Conservation (phyloP, 2,113 vertebrate species). For the Passer montanus region DNA sequence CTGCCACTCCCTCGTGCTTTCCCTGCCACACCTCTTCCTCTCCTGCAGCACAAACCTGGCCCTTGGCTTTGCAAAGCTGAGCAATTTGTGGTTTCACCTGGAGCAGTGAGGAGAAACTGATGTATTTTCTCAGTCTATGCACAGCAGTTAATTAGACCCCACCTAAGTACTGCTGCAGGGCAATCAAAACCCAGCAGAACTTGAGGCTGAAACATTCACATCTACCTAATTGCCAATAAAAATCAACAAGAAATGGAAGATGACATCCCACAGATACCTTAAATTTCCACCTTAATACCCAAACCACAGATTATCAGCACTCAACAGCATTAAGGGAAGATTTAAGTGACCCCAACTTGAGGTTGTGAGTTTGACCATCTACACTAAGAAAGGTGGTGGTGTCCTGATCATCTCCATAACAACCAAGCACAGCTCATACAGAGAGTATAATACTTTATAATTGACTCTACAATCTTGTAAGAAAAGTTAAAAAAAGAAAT, state of each 20-base stretch:
- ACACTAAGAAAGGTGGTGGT: background rate
- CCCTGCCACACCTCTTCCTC: background rate
- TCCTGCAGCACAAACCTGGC: background rate
- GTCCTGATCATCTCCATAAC: background rate
- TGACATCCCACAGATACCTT: background rate
- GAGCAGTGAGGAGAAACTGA: background rate
- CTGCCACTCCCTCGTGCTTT: background rate
- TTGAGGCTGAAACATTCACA: background rate
- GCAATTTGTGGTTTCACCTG: background rate
- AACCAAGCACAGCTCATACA: background rate
- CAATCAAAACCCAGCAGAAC: slow-evolving; percentile 1
- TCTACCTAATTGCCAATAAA: background rate
- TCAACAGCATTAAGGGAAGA: background rate
- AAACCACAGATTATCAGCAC: background rate
- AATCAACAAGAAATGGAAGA: background rate
- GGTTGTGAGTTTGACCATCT: background rate
- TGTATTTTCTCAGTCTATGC: background rate
- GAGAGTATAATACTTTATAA: background rate
- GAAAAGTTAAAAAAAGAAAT: background rate
- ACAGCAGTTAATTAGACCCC: background rate
- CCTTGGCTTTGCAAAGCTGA: background rate
- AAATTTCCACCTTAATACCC: background rate
- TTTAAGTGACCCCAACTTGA: background rate
- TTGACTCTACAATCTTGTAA: background rate
- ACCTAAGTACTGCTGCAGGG: background rate